Conservation (phyloP, 2,113 vertebrate genomes). For the Plecotus auritus region DNA sequence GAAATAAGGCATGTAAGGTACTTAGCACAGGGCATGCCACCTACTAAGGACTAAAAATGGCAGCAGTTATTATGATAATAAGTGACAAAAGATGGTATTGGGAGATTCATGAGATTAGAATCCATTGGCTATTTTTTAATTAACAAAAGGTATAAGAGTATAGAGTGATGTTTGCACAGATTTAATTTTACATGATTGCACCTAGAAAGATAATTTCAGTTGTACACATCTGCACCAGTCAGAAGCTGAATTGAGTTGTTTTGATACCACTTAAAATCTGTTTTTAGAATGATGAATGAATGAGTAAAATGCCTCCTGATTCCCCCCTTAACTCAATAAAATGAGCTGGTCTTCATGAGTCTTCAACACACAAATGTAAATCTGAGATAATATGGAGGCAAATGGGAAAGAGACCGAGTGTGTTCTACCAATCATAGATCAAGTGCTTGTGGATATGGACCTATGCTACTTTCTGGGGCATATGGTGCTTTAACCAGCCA, state of each 20-base stretch:
- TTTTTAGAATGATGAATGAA: slow-evolving; percentile 19
- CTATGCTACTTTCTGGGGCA: neutral
- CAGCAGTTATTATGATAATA: neutral
- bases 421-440: neutral
- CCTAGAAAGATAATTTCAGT: slow-evolving; percentile 2
- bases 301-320: neutral
- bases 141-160: neutral
- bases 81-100: neutral
- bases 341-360: neutral
- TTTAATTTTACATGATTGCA: neutral
- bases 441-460: neutral
- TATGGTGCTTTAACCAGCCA: neutral
- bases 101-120: neutral
- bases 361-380: slow-evolving; percentile 17
- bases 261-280: neutral
- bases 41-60: neutral
- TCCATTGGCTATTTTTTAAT: neutral
- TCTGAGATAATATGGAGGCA: neutral
- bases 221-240: neutral
- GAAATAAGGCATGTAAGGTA: slow-evolving; percentile 12
- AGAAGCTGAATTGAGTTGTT: neutral
- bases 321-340: neutral
- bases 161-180: neutral
- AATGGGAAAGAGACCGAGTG: neutral
- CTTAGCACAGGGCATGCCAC: neutral